Percentiles rank a stretch among this genome's conserved stretches.
Evolutionary conservation across 2,888 invertebrate species (phyloP).

Genomic region (Megaustenia siamemsis): DNA sequence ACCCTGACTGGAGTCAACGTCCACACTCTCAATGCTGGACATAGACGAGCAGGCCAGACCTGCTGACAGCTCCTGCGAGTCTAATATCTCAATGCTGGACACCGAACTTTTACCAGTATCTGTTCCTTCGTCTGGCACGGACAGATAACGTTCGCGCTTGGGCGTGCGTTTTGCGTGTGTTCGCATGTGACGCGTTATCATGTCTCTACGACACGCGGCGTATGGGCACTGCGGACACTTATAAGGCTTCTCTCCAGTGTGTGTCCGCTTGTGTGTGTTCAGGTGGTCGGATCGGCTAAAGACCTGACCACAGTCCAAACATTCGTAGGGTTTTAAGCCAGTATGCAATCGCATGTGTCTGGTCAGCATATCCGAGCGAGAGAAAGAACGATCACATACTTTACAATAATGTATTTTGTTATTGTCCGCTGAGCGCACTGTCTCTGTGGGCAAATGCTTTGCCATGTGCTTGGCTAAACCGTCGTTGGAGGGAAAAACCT

Average conservation of each 20-base stretch:
- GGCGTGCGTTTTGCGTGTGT: constrained; percentile 85
- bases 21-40: constrained; percentile 75
- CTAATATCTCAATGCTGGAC: constrained; percentile 74
- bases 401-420: constrained; percentile 91
- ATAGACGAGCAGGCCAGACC: constrained; percentile 69
- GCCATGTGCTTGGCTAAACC: constrained; percentile 98
- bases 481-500: constrained; percentile 97
- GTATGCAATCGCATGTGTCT: constrained; percentile 98
- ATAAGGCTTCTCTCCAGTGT: constrained; percentile 92
- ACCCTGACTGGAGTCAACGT: constrained; percentile 62
- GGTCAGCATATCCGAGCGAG: constrained; percentile 98
- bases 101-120: constrained; percentile 67
- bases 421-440: constrained; percentile 80
- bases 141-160: constrained; percentile 71
- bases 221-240: constrained; percentile 99
- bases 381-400: constrained; percentile 95
- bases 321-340: constrained; percentile 98
- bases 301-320: constrained; percentile 95
- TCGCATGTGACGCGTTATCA: constrained; percentile 99
- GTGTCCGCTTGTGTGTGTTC: constrained; percentile 97
- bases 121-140: constrained; percentile 66
- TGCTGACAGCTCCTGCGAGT: constrained; percentile 66
- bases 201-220: constrained; percentile 98
- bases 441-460: constrained; percentile 88
- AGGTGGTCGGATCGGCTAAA: constrained; percentile 97